phyloP scores from a whole-genome alignment of 2,888 invertebrate species.

The Rhagonycha fulva region DNA sequence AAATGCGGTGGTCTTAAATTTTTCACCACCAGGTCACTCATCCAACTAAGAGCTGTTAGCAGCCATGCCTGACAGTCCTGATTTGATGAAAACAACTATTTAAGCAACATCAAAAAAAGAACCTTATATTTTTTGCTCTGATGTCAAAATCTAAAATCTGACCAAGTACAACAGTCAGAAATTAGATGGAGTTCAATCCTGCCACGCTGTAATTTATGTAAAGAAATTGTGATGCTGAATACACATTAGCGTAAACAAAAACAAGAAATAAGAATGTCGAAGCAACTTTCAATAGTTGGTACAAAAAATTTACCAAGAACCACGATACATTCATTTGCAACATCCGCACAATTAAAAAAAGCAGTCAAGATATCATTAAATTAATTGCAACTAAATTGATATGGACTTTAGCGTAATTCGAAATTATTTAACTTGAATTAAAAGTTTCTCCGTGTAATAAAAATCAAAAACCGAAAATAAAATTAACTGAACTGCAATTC shows the following conservation, averaged over 20 bases:
- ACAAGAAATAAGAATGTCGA: background rate
- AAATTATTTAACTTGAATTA: background rate
- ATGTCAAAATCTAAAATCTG: too few species aligned
- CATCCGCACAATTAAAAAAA: background rate
- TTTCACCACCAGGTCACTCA: too few species aligned
- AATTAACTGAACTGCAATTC: slow-evolving; percentile 32
- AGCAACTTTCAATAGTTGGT: background rate
- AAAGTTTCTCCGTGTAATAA: background rate
- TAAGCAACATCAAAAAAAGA: too few species aligned
- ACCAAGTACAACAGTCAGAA: too few species aligned
- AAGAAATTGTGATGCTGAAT: background rate
- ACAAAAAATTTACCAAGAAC: background rate
- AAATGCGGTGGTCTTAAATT: too few species aligned
- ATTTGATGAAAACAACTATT: too few species aligned
- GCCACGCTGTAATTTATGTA: background rate
- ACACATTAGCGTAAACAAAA: background rate
- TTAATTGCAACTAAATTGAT: background rate
- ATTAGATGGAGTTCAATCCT: background rate
- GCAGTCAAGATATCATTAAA: too few species aligned
- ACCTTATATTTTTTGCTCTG: too few species aligned
- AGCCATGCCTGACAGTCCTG: too few species aligned
- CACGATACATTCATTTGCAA: background rate
- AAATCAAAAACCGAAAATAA: slow-evolving; percentile 12
- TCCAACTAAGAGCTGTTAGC: too few species aligned
- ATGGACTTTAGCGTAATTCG: background rate